A percentile compares a stretch with the other conserved stretches of the same genome.
phyloP scores from a whole-genome alignment of 2,888 invertebrate genomes.

The Tachystola acroxantha region DNA sequence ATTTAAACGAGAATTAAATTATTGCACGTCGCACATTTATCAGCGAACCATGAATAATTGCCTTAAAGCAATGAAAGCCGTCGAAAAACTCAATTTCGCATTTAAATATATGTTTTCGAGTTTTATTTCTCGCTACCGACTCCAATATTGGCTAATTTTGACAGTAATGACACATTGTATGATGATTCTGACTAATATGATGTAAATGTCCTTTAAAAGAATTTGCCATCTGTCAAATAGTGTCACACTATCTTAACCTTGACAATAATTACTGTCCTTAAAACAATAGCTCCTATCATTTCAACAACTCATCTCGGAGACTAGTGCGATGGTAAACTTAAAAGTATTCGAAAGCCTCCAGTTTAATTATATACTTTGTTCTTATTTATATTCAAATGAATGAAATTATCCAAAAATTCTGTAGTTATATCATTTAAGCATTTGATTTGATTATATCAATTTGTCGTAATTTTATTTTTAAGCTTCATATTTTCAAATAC shows the following conservation, averaged over 20 bases:
- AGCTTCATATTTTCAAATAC: no score
- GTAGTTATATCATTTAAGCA: no score
- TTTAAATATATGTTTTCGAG: conserved; percentile 66
- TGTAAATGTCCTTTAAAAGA: background rate
- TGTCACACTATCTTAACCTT: no score
- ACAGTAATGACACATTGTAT: conserved; percentile 13
- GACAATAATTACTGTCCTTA: background rate
- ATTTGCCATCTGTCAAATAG: conserved; percentile 3
- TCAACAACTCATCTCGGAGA: no score
- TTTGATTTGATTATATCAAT: no score
- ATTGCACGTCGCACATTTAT: conserved; percentile 70
- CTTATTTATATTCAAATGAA: no score
- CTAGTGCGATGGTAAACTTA: no score
- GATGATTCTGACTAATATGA: conserved; percentile 1
- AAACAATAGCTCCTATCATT: no score
- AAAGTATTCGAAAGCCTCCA: no score
- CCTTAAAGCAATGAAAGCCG: conserved; percentile 59
- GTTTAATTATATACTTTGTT: no score
- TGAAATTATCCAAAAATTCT: no score
- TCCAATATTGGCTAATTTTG: conserved; percentile 20
- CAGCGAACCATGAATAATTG: conserved; percentile 67
- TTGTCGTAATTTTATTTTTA: no score
- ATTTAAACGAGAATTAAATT: conserved; percentile 69
- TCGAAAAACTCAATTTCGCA: conserved; percentile 71
- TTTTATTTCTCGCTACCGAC: conserved; percentile 22